These are phyloP conservation scores for Glomeris marginata DNA, from an alignment of 2,888 invertebrate genomes.

Conservation along the genomic window DNA sequence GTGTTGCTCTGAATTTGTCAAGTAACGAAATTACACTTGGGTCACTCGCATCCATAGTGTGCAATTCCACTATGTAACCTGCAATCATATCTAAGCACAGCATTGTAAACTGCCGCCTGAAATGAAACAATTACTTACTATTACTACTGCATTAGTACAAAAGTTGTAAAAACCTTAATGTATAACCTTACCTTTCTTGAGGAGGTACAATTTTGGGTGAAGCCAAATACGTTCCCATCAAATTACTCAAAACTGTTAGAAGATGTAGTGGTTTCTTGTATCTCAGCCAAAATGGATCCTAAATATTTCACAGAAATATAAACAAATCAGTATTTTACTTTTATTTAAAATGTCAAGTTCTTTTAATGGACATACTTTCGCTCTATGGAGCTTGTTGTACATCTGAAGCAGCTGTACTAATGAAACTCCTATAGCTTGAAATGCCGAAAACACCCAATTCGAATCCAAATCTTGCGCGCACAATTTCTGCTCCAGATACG, in stretches of 20 bases:
- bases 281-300: slow-evolving; percentile 72
- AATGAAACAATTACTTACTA: slow-evolving; percentile 22
- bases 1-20: slow-evolving; percentile 40
- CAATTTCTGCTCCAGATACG: slow-evolving; percentile 28
- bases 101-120: slow-evolving; percentile 49
- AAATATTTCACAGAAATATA: no score
- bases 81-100: slow-evolving; percentile 59
- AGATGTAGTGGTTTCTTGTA: slow-evolving; percentile 74
- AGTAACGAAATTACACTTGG: slow-evolving; percentile 49
- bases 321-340: no score
- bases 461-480: slow-evolving; percentile 25
- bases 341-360: neutral
- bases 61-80: slow-evolving; percentile 55
- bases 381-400: slow-evolving; percentile 31
- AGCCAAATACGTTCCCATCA: slow-evolving; percentile 53
- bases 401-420: slow-evolving; percentile 29
- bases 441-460: slow-evolving; percentile 29
- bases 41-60: slow-evolving; percentile 41
- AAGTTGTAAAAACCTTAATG: neutral
- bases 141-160: neutral
- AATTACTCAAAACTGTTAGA: slow-evolving; percentile 54
- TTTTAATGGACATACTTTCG: slow-evolving; percentile 24
- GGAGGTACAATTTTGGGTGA: slow-evolving; percentile 42
- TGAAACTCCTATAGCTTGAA: slow-evolving; percentile 28
- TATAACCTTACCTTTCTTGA: slow-evolving; percentile 30